Evolutionary conservation across 2,797 vertebrate genomes (phyloP).

Genomic region (Mionectes olivaceus): DNA sequence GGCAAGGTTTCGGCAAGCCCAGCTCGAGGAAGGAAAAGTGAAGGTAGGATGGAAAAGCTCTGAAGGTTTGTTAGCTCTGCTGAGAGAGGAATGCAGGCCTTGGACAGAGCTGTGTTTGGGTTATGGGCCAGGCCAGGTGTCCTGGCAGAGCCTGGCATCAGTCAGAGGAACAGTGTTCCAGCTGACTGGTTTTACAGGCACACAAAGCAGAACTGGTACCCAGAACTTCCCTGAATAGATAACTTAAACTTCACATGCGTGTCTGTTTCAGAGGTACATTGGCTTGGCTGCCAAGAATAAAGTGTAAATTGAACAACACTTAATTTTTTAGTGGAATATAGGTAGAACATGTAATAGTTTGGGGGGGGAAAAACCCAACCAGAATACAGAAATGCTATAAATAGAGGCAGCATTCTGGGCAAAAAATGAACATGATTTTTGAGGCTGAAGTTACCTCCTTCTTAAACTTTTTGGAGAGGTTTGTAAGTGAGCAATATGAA

Average conservation of each 20-base stretch:
- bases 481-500: background rate
- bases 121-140: rapidly evolving
- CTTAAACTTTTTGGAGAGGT: background rate
- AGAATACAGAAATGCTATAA: background rate
- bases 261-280: background rate
- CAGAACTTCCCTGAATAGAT: background rate
- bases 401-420: background rate
- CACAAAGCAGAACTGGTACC: background rate
- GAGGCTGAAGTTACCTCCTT: background rate
- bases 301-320: background rate
- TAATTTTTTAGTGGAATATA: background rate
- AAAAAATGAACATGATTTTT: background rate
- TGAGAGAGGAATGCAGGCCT: background rate
- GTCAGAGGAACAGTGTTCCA: background rate
- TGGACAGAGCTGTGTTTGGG: background rate
- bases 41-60: constrained; percentile 78
- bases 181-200: background rate
- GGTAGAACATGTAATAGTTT: background rate
- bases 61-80: background rate
- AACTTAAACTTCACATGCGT: background rate
- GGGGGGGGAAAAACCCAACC: background rate
- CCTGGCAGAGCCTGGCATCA: background rate
- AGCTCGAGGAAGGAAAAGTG: constrained; percentile 91
- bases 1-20: constrained; percentile 92
- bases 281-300: background rate